Percentiles rank a stretch among this genome's conserved stretches.
Evolutionary conservation across 2,797 vertebrate species (phyloP).

Genomic region (Aotus griseimembra): DNA sequence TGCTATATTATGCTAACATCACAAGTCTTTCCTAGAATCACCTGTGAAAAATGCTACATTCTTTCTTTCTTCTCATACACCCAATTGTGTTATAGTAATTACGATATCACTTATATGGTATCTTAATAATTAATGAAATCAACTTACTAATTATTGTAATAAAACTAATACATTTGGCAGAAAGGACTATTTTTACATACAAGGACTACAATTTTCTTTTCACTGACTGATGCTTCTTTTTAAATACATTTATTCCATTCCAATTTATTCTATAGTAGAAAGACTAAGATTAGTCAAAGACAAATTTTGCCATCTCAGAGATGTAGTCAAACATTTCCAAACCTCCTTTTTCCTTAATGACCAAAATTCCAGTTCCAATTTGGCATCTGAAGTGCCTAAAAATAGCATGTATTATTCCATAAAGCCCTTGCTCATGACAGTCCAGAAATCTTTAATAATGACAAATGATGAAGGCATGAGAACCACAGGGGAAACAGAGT

Average conservation of each 20-base stretch:
- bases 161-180: slow-evolving; percentile 47
- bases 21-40: background rate
- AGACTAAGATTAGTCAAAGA: background rate
- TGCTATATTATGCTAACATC: background rate
- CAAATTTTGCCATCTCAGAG: background rate
- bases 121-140: slow-evolving; percentile 34
- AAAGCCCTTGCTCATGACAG: background rate
- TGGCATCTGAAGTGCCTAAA: background rate
- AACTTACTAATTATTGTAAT: slow-evolving; percentile 46
- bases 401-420: background rate
- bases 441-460: background rate
- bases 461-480: background rate
- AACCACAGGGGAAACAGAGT: background rate
- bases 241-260: background rate
- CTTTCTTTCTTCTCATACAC: background rate
- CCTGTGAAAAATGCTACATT: background rate
- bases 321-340: background rate
- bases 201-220: slow-evolving; percentile 20
- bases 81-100: slow-evolving; percentile 21
- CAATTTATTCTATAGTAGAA: background rate
- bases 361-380: background rate
- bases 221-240: background rate
- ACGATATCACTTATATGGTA: background rate
- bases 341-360: background rate
- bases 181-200: background rate